A percentile compares a stretch with the other conserved stretches of the same genome.
phyloP scores from a whole-genome alignment of 2,797 vertebrate genomes.

The Paguma larvata region DNA sequence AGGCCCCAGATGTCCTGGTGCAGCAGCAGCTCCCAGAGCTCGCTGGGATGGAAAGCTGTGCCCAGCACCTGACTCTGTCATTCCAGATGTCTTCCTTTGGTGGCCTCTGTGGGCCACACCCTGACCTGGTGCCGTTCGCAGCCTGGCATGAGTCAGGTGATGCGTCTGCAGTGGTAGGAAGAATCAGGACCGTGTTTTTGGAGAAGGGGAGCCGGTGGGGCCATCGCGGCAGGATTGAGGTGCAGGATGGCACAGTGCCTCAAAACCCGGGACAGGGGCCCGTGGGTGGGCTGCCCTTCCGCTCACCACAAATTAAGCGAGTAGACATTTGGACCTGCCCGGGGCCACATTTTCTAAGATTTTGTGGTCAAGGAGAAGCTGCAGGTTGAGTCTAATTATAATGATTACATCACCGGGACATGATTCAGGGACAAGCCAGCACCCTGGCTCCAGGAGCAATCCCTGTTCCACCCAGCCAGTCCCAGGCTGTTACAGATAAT shows the following conservation, averaged over 20 bases:
- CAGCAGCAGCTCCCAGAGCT: neutral
- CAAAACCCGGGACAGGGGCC: neutral
- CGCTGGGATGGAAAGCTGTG: fast-evolving
- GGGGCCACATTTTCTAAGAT: neutral
- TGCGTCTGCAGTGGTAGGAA: too few relatives aligned
- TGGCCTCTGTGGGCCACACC: neutral
- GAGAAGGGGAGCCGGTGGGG: neutral
- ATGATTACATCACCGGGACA: conserved; percentile 55
- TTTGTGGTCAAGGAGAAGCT: conserved; percentile 8
- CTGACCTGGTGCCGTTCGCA: neutral
- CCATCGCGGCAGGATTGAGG: fast-evolving
- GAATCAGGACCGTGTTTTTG: fast-evolving
- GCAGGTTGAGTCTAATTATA: conserved; percentile 47
- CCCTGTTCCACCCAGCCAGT: neutral
- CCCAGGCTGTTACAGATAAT: conserved; percentile 69
- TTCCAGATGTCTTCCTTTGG: too few relatives aligned
- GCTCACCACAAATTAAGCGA: neutral
- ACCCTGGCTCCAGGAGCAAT: neutral
- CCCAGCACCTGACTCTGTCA: fast-evolving
- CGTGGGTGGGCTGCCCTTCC: neutral
- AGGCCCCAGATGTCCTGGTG: too few relatives aligned
- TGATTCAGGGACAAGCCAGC: neutral
- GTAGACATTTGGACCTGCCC: neutral
- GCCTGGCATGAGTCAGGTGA: neutral
- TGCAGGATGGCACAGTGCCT: fast-evolving